A percentile compares a stretch with the other conserved stretches of the same genome.
Conservation (phyloP, 1,140 invertebrate species). For the Nebria ingens region DNA sequence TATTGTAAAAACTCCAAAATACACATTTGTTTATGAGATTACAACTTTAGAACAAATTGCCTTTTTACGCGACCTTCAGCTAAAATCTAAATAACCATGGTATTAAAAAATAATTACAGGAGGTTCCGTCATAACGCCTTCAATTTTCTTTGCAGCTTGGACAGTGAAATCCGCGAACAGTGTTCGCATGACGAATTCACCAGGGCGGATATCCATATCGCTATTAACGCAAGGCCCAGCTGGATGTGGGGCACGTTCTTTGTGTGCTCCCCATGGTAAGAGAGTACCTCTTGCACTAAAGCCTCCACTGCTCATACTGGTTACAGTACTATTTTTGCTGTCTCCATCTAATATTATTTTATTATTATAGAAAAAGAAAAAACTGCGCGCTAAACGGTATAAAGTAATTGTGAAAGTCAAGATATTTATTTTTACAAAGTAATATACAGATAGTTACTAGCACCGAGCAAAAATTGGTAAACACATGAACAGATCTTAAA, state of each 20-base stretch:
- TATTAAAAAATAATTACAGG: constrained; percentile 56
- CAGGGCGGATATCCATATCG: constrained; percentile 64
- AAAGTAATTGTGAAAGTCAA: too few species aligned
- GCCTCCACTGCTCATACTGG: background rate
- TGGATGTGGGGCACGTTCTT: constrained; percentile 54
- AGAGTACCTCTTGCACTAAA: constrained; percentile 34
- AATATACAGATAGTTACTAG: too few species aligned
- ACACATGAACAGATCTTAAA: too few species aligned
- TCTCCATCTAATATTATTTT: constrained; percentile 6
- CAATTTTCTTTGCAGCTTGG: constrained; percentile 90
- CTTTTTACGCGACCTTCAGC: too few species aligned
- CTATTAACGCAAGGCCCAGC: constrained; percentile 31
- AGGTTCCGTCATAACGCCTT: constrained; percentile 83
- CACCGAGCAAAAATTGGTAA: too few species aligned
- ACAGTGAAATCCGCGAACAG: constrained; percentile 90
- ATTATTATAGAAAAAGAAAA: too few species aligned
- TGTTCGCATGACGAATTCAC: constrained; percentile 90
- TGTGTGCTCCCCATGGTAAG: constrained; percentile 71
- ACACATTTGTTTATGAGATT: too few species aligned
- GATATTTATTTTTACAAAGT: too few species aligned
- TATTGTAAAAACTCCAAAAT: too few species aligned
- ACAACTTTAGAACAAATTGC: too few species aligned
- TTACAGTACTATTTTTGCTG: background rate
- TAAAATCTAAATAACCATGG: too few species aligned
- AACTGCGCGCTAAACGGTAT: too few species aligned